A percentile compares a stretch with the other conserved stretches of the same genome.
Evolutionary conservation across 2,113 vertebrate genomes (phyloP).

Genomic region (Sapayoa aenigma): DNA sequence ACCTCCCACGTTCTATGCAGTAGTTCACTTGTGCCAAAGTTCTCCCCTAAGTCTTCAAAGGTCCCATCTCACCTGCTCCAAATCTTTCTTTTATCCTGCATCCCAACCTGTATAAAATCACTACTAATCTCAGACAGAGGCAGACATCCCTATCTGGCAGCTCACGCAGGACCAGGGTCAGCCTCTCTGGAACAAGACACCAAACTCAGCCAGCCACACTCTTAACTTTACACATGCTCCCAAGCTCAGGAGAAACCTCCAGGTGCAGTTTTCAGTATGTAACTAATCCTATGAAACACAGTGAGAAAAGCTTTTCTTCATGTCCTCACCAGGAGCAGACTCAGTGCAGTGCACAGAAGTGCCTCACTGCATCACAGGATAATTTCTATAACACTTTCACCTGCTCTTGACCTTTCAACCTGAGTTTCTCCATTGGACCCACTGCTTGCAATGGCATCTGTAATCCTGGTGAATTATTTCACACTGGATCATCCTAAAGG

Average conservation of each 20-base stretch:
- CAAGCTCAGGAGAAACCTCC: not conserved
- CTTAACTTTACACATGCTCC: not conserved
- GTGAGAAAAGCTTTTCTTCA: not conserved
- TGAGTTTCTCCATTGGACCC: not conserved
- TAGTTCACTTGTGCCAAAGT: rapidly evolving
- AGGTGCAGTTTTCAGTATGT: not conserved
- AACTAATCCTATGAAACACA: not conserved
- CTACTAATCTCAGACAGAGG: not conserved
- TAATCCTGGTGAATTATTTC: not conserved
- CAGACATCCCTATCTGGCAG: rapidly evolving
- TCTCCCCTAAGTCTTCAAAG: not conserved
- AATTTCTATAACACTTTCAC: not conserved
- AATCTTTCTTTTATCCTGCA: not conserved
- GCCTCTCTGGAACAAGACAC: not conserved
- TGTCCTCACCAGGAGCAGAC: not conserved
- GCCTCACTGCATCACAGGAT: not conserved
- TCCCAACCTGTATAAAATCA: not conserved
- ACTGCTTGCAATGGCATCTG: not conserved
- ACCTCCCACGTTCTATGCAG: too few species aligned
- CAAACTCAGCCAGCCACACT: not conserved
- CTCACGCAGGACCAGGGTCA: not conserved
- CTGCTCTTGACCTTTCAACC: not conserved
- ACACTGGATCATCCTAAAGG: not conserved
- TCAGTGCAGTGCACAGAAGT: not conserved
- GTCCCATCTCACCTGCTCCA: not conserved